Evolutionary conservation across 2,888 invertebrate species (phyloP).

Genomic region (Dolichopus griseipennis): DNA sequence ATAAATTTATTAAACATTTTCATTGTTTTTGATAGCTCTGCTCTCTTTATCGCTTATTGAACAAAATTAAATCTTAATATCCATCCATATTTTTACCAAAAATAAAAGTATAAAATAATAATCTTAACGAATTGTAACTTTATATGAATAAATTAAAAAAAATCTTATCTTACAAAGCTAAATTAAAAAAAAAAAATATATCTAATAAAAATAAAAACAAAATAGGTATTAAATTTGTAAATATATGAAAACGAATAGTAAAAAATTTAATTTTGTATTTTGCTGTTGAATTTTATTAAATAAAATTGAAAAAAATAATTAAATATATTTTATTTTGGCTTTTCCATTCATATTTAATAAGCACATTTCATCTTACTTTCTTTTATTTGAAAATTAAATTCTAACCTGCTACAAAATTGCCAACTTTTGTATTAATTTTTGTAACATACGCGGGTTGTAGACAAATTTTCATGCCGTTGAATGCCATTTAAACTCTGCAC

Average conservation of each 20-base stretch:
- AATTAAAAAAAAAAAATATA: background rate
- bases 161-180: background rate
- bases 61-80: background rate
- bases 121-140: background rate
- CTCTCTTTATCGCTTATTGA: background rate
- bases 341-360: no score
- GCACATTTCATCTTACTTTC: no score
- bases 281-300: constrained; percentile 4
- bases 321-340: background rate
- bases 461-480: no score
- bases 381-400: no score
- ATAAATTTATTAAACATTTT: no score
- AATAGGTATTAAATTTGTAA: background rate
- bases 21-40: background rate
- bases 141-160: background rate
- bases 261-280: background rate
- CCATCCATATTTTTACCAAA: background rate
- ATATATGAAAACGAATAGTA: background rate
- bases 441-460: no score
- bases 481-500: no score
- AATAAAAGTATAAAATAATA: background rate
- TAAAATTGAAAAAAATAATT: background rate
- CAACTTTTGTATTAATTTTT: no score
- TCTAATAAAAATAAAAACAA: background rate
- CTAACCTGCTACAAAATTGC: no score